These are phyloP conservation scores for Ormyrus thymus DNA, from an alignment of 2,888 invertebrate species.

Conservation along the genomic window DNA sequence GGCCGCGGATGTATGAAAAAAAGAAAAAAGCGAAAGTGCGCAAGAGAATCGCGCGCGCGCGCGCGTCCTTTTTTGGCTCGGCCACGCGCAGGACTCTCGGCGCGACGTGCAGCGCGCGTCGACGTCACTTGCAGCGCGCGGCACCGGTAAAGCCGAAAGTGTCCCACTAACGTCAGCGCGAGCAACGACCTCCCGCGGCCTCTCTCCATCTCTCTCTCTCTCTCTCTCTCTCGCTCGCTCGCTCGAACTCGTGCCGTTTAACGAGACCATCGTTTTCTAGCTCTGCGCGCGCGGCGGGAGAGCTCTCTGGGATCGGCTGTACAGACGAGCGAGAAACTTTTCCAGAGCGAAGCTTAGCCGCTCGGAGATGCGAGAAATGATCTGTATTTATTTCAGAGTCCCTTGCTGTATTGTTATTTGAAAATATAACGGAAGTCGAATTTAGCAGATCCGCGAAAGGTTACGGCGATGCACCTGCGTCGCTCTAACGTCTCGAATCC, in stretches of 20 bases:
- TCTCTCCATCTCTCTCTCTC: background rate
- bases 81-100: constrained; percentile 18
- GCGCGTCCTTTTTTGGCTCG: constrained; percentile 48
- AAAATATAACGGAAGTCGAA: too few relatives aligned
- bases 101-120: too few relatives aligned
- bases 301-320: too few relatives aligned
- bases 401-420: too few relatives aligned
- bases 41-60: background rate
- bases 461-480: too few relatives aligned
- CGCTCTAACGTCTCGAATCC: too few relatives aligned
- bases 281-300: background rate
- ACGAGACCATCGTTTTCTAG: constrained; percentile 22
- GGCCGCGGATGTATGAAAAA: background rate
- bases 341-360: too few relatives aligned
- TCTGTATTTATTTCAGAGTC: too few relatives aligned
- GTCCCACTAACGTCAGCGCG: constrained; percentile 67
- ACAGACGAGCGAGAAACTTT: too few relatives aligned
- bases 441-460: too few relatives aligned
- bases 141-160: constrained; percentile 64
- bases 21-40: constrained; percentile 42
- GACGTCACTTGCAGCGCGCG: too few relatives aligned
- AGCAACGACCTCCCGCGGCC: constrained; percentile 66
- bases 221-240: background rate
- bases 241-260: background rate
- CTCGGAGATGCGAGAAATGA: too few relatives aligned